These are phyloP conservation scores for Diplolepis rosae DNA, from an alignment of 2,888 invertebrate genomes.

Conservation along the genomic window DNA sequence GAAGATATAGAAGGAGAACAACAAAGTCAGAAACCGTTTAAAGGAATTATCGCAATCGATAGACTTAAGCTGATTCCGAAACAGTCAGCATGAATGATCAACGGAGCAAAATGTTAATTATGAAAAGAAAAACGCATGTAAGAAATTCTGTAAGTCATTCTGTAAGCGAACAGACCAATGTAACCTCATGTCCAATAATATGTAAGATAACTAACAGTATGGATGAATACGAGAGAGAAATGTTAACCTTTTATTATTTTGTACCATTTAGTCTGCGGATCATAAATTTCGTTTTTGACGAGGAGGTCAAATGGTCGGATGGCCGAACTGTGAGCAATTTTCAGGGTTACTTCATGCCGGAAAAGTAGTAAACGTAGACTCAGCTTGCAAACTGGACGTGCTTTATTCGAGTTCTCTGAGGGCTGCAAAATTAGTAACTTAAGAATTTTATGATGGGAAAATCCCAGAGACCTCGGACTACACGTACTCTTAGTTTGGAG, in stretches of 20 bases:
- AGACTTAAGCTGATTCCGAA: background rate
- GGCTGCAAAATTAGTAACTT: no score
- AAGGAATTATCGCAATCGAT: background rate
- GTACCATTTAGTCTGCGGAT: no score
- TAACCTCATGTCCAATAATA: no score
- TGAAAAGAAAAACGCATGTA: background rate
- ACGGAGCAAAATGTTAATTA: background rate
- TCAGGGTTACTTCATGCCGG: no score
- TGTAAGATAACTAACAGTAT: background rate
- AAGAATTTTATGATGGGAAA: no score
- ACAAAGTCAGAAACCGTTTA: conserved; percentile 37
- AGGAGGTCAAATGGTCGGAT: background rate
- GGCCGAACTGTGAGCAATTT: background rate
- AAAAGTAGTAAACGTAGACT: no score
- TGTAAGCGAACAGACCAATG: no score
- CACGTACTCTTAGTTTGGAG: no score
- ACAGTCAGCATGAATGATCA: background rate
- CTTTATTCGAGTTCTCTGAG: no score
- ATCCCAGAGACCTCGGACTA: no score
- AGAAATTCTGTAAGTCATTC: background rate
- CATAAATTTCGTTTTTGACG: background rate
- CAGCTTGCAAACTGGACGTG: no score
- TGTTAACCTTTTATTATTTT: no score
- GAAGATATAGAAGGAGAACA: conserved; percentile 43
- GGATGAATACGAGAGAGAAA: background rate